These are phyloP conservation scores for Eonycteris spelaea DNA, from an alignment of 2,113 vertebrate genomes.

Conservation along the genomic window DNA sequence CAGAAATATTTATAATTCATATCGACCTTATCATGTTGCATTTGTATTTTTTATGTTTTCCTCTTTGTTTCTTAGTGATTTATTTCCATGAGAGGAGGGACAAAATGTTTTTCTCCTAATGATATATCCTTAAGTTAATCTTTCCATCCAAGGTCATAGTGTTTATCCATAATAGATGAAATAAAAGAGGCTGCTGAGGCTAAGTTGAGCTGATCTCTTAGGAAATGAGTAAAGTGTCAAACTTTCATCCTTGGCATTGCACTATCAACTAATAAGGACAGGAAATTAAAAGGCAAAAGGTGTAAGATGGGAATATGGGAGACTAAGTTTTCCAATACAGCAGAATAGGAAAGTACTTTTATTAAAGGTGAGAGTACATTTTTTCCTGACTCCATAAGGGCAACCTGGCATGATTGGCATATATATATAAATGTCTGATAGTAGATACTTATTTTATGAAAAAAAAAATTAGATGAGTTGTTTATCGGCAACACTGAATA, in stretches of 20 bases:
- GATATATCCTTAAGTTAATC: not conserved
- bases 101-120: not conserved
- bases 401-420: not conserved
- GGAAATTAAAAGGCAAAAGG: not conserved
- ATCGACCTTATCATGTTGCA: not conserved
- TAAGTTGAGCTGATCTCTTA: not conserved
- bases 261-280: not conserved
- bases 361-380: not conserved
- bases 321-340: not conserved
- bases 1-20: not conserved
- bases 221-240: not conserved
- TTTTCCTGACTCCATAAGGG: not conserved
- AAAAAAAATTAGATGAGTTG: not conserved
- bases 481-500: not conserved
- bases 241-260: not conserved
- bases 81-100: not conserved
- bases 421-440: not conserved
- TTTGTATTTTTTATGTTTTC: not conserved
- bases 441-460: not conserved
- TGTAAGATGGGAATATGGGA: not conserved
- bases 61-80: not conserved
- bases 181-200: not conserved
- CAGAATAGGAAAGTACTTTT: not conserved
- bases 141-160: not conserved
- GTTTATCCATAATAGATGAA: not conserved